Percentiles rank a stretch among this genome's conserved stretches.
Conservation (phyloP, 2,113 vertebrate genomes). For the Nycticebus coucang region DNA sequence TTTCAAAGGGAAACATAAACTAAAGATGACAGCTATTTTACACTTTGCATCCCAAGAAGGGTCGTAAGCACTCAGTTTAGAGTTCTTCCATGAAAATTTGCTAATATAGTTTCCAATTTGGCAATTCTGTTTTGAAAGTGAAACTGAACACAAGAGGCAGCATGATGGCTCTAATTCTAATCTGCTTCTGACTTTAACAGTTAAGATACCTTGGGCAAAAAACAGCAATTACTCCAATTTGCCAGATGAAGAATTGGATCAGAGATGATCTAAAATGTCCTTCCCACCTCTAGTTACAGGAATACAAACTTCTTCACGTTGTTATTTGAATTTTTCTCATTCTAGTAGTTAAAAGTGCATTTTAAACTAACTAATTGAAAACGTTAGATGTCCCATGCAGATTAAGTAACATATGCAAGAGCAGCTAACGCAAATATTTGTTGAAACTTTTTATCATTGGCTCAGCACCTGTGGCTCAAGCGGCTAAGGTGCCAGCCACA, state of each 20-base stretch:
- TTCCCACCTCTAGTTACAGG: background rate
- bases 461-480: no score
- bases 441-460: background rate
- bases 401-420: background rate
- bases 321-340: background rate
- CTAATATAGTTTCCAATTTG: background rate
- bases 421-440: background rate
- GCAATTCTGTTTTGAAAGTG: background rate
- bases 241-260: background rate
- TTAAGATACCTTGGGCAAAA: background rate
- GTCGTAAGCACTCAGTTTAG: background rate
- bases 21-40: background rate
- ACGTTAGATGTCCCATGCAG: background rate
- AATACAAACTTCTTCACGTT: background rate
- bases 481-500: no score
- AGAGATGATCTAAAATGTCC: background rate
- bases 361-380: conserved; percentile 6
- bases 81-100: background rate
- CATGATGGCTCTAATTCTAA: background rate
- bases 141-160: background rate
- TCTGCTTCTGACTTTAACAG: background rate
- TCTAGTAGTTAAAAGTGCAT: background rate
- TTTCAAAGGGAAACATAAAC: conserved; percentile 11
- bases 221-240: background rate
- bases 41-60: background rate